Evolutionary conservation across 2,797 vertebrate species (phyloP).

Genomic region (Sebastes hubbsi): DNA sequence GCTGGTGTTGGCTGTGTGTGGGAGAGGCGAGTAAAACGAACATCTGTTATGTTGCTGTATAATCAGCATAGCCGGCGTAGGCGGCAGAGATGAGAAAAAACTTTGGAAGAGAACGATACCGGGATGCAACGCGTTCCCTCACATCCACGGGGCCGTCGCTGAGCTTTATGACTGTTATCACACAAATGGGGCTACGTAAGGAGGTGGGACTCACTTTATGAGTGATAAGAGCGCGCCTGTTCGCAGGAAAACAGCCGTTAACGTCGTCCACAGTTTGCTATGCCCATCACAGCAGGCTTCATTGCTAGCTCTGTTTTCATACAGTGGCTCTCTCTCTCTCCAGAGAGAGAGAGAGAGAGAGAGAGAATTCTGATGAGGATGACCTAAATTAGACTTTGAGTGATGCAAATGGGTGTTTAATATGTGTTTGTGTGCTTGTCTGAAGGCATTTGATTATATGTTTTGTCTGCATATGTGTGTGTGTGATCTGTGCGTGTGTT

Average conservation of each 20-base stretch:
- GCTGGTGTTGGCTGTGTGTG: conserved; percentile 58
- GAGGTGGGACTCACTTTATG: conserved; percentile 45
- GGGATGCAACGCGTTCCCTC: conserved; percentile 24
- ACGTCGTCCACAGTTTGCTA: conserved; percentile 6
- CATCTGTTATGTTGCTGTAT: conserved; percentile 70
- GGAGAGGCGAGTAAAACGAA: conserved; percentile 63
- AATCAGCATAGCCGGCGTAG: conserved; percentile 63
- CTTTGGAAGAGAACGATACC: conserved; percentile 36
- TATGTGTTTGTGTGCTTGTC: conserved; percentile 43
- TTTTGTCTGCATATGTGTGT: conserved; percentile 21
- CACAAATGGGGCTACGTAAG: conserved; percentile 41
- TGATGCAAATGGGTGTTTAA: conserved; percentile 56
- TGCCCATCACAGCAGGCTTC: conserved; percentile 25
- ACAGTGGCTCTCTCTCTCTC: too few relatives aligned
- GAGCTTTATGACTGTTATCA: conserved; percentile 49
- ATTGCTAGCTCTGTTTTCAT: not conserved
- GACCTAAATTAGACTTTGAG: conserved; percentile 58
- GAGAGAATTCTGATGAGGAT: conserved; percentile 31
- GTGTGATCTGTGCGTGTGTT: not conserved
- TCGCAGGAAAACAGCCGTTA: conserved; percentile 32
- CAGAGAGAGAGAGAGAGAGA: not conserved
- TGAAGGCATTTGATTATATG: conserved; percentile 29
- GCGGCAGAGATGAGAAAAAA: conserved; percentile 53
- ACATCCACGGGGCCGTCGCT: conserved; percentile 24
- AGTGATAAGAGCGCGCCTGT: conserved; percentile 31